Base-by-base conservation (phyloP, 2,113 vertebrate genomes). In the Pterocles burchelli region DNA sequence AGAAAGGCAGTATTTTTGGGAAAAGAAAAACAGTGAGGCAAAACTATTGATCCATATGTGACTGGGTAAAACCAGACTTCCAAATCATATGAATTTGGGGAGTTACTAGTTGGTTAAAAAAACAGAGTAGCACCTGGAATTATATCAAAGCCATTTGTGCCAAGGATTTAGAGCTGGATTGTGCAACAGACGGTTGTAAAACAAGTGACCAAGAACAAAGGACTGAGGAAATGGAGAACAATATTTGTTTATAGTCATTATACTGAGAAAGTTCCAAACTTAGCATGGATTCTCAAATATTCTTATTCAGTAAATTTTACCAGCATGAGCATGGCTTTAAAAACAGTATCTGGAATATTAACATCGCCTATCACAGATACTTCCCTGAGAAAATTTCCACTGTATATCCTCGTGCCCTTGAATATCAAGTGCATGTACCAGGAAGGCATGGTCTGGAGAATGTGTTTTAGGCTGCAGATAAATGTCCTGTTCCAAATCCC, bases 51-150 rank as follows among this genome's bases (percentile, higher is more conserved):
- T 72, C 59, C 36, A 48, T 84, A 61, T 74, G 51, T 66, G 36
- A 94, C 61, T 83, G 67, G 87, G 62, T 94, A 77, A 94, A 95
- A 80, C 13, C 16, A 89, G 73, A 68, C 62, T 94, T 93, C 43
- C 75, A 74, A 82, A 79, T 66, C 5, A 46, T 63, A 52, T 57
- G 59, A 71, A 85, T 79, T n/a, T 89, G 29, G 16, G 51, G 52
- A 93, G n/a, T 22, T 21, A 33, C 75, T 79, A 80, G 17, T 28
- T 86, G 18, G 29, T 66, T 93, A 70, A 93, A 93, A 88, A 75
- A 46, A 0, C 12, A 79, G 45, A 72, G 18, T 45, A 94, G 18
- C 2, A 5, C 17, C 73, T 88, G 62, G 65, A 93, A 85, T 72
- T 89, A 36, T 75, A 88, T 67, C 46, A 71, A 84, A 95, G 31